phyloP scores from a whole-genome alignment of 2,797 vertebrate species.

The Scolopax rusticola region DNA sequence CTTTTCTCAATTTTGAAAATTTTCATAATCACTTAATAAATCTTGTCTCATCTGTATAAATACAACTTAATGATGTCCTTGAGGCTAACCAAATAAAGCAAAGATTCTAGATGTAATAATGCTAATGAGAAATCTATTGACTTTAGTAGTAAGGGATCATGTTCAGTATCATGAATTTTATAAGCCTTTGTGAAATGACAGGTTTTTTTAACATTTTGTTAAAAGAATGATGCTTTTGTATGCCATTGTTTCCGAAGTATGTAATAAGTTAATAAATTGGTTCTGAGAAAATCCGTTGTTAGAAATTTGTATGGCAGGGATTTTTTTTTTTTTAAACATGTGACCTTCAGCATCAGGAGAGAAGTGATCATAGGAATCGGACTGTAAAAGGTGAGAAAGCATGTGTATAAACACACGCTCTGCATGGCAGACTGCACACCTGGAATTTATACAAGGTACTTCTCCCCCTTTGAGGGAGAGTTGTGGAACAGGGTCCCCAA shows the following conservation, averaged over 20 bases:
- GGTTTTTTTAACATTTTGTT: neutral
- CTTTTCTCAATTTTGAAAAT: neutral
- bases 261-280: neutral
- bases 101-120: neutral
- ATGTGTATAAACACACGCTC: neutral
- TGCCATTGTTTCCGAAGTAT: neutral
- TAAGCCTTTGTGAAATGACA: neutral
- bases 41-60: neutral
- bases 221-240: neutral
- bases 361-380: neutral
- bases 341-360: neutral
- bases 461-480: neutral
- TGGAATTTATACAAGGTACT: neutral
- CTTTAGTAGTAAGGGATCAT: neutral
- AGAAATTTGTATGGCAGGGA: neutral
- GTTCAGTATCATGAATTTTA: fast-evolving
- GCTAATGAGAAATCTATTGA: neutral
- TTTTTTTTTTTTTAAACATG: neutral
- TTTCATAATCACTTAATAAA: neutral
- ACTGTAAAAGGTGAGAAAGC: neutral
- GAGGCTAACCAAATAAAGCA: neutral
- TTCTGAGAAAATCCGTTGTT: neutral
- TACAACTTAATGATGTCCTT: neutral
- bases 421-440: neutral
- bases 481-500: neutral